Evolutionary conservation across 2,888 invertebrate species (phyloP).

Genomic region (Drosophila hamatofila): DNA sequence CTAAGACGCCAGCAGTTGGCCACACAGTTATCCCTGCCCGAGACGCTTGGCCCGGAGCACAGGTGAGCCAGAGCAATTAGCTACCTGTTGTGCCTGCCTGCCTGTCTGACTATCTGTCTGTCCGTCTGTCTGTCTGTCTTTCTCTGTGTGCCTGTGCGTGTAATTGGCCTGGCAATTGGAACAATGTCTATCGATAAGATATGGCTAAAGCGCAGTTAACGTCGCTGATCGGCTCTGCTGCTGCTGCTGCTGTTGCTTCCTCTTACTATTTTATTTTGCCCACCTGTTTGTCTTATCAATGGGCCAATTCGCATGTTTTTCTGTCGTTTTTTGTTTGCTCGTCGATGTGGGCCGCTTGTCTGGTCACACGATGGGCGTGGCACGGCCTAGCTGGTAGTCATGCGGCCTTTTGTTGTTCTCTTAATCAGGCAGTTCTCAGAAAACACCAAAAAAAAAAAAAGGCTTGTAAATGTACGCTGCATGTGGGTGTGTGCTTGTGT

Average conservation of each 20-base stretch:
- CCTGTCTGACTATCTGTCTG: neutral
- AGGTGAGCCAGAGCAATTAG: conserved; percentile 34
- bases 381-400: neutral
- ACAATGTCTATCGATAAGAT: conserved; percentile 41
- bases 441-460: neutral
- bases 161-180: conserved; percentile 39
- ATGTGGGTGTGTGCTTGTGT: neutral
- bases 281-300: conserved; percentile 58
- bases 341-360: neutral
- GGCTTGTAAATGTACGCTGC: neutral
- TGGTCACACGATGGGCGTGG: conserved; percentile 5
- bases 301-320: conserved; percentile 17
- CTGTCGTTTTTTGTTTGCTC: conserved; percentile 32
- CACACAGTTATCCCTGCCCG: conserved; percentile 56
- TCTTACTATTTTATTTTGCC: conserved; percentile 12
- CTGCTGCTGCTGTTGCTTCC: conserved; percentile 4
- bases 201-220: conserved; percentile 36
- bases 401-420: conserved; percentile 2
- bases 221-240: conserved; percentile 15
- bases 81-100: conserved; percentile 22
- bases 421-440: conserved; percentile 9
- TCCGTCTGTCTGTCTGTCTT: neutral
- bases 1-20: conserved; percentile 43
- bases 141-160: neutral
- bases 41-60: conserved; percentile 38